Percentiles rank a stretch among this genome's conserved stretches.
Conservation (phyloP, 2,113 vertebrate genomes). For the Edolisoma coerulescens region DNA sequence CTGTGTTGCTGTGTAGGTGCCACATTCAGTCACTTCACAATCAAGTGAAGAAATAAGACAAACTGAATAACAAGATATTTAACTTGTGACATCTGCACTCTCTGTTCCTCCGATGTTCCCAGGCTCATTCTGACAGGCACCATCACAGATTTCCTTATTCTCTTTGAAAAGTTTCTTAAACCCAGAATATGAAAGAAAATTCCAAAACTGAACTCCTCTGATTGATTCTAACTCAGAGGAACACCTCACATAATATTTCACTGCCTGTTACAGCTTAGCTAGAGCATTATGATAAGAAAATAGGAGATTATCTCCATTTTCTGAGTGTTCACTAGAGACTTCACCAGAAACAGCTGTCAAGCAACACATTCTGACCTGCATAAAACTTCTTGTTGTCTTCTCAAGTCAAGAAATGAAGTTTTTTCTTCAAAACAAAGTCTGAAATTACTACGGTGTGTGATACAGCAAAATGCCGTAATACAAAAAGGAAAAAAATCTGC, state of each 20-base stretch:
- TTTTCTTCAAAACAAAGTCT: neutral
- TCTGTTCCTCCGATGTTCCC: neutral
- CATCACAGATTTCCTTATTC: neutral
- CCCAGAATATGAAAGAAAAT: neutral
- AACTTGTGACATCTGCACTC: neutral
- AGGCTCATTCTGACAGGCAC: neutral
- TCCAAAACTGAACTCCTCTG: neutral
- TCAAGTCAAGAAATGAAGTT: neutral
- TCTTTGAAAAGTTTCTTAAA: neutral
- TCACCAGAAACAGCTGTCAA: neutral
- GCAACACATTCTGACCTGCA: neutral
- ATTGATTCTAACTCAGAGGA: neutral
- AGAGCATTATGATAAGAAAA: neutral
- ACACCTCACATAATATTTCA: neutral
- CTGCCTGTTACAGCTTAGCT: neutral
- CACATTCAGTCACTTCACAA: neutral
- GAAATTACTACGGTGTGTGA: neutral
- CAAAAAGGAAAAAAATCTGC: neutral
- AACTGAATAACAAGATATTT: neutral
- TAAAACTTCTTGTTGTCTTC: neutral
- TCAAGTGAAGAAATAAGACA: neutral
- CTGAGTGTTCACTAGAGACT: neutral
- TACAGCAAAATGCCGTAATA: accelerated
- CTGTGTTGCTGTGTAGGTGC: neutral
- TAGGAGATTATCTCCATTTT: neutral